Base-by-base conservation (phyloP, 2,113 vertebrate genomes). In the Psittacus erithacus region DNA sequence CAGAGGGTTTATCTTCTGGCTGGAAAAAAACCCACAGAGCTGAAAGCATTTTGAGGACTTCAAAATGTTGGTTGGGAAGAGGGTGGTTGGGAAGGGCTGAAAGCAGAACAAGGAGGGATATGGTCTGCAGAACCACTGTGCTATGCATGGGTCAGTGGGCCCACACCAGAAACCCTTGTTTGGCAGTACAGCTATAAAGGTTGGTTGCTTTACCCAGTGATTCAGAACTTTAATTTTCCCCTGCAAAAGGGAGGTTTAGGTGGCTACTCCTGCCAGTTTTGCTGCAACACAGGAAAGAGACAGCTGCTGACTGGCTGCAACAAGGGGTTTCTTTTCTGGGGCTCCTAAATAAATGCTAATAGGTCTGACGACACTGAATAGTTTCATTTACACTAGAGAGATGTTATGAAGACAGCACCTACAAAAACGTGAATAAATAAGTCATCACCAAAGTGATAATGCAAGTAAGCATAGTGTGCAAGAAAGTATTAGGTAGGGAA, bases 391-490 rank as follows among this genome's bases (percentile, higher is more conserved):
- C 57, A 63, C 33, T 68, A 33, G 33, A 63, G 92, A 59, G n/a
- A 31, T 44, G 39, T 59, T 65, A 2, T 38, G 50, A 93, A 0
- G 1, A 69, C 90, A 87, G 84, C 69, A 79, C 25, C 69, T 41
- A 9, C 22, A 39, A 6, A 50, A 57, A 63, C 0, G 1, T 35
- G 65, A 92, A 52, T 4, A 39, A 81, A 41, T 46, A 43, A 95
- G 35, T 76, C 63, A 83, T 18, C 20, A 44, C n/a, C 62, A 3
- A 68, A 65, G 25, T 3, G 29, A 3, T 39, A 89, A 86, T 1
- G 2, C 31, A 43, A 55, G 13, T 38, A 57, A 46, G 3, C 14
- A 7, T 3, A 29, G 33, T 0, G 0, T 28, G 24, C 38, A 94
- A 57, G 39, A 52, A 90, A 81, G 16, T 4, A 74, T 2, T 8